phyloP scores from a whole-genome alignment of 2,797 vertebrate species.

The Melanotaenia nigrans region DNA sequence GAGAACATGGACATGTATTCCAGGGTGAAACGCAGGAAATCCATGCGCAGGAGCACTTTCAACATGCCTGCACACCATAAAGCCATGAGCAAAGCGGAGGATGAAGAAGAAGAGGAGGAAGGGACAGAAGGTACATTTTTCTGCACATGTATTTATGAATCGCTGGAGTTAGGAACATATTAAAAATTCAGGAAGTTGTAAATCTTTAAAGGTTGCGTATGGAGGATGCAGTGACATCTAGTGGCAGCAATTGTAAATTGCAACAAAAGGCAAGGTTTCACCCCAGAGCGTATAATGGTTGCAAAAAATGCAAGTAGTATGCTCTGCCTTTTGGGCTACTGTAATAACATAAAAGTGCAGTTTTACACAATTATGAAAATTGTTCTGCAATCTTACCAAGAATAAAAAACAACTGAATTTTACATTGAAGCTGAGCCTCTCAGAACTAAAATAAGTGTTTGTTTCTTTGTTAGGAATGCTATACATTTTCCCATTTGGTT shows the following conservation, averaged over 20 bases:
- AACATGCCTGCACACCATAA: slow-evolving; percentile 95
- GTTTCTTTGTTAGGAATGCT: not conserved
- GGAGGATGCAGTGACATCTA: not conserved
- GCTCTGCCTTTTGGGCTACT: not conserved
- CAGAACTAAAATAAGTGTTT: accelerated
- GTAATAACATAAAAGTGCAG: not conserved
- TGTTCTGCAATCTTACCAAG: not conserved
- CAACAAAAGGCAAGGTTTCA: not conserved
- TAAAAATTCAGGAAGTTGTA: slow-evolving; percentile 14
- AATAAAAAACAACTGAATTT: not conserved
- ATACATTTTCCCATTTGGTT: not conserved
- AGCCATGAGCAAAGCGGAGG: slow-evolving; percentile 90
- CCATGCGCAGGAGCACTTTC: slow-evolving; percentile 92
- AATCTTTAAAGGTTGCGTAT: not conserved
- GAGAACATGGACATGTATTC: slow-evolving; percentile 99
- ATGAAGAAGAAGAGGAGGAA: slow-evolving; percentile 88
- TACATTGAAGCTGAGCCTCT: not conserved
- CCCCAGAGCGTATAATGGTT: not conserved
- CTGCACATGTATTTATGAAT: slow-evolving; percentile 17
- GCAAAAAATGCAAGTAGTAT: not conserved
- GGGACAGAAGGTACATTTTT: slow-evolving; percentile 82
- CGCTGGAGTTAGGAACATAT: not conserved
- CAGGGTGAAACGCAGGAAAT: slow-evolving; percentile 96
- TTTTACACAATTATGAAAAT: not conserved
- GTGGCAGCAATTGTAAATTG: not conserved